Evolutionary conservation across 2,797 vertebrate genomes (phyloP).

Genomic region (Poeciliopsis paucimaculata): DNA sequence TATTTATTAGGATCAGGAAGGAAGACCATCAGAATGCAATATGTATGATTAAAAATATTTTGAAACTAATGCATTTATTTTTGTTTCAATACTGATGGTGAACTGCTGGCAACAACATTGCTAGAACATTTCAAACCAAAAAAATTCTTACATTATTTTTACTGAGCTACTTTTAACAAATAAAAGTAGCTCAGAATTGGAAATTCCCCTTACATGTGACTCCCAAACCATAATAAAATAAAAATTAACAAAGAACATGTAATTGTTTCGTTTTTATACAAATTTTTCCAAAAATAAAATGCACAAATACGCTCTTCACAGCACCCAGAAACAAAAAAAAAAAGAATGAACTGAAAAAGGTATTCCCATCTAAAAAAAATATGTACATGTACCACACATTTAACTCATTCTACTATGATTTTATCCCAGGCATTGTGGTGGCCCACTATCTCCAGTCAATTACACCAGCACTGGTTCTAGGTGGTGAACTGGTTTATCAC

Average conservation of each 20-base stretch:
- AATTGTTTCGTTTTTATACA: background rate
- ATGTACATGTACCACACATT: background rate
- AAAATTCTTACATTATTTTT: background rate
- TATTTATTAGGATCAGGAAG: background rate
- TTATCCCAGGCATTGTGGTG: conserved; percentile 81
- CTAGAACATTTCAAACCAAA: background rate
- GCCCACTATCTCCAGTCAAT: conserved; percentile 92
- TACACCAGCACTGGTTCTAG: conserved; percentile 86
- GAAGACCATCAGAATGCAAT: background rate
- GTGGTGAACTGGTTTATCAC: conserved; percentile 92
- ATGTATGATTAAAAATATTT: background rate
- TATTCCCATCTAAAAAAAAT: background rate
- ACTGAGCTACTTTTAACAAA: no score
- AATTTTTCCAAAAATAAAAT: background rate
- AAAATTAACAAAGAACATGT: background rate
- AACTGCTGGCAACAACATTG: background rate
- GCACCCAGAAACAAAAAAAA: background rate
- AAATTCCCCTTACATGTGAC: background rate
- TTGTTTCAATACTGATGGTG: background rate
- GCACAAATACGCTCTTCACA: background rate
- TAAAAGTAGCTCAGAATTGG: background rate
- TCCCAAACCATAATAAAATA: background rate
- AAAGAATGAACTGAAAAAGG: background rate
- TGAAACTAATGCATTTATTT: no score
- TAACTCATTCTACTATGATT: background rate